These are phyloP conservation scores for Lophotis ruficrista DNA, from an alignment of 2,113 vertebrate genomes.

Conservation along the genomic window DNA sequence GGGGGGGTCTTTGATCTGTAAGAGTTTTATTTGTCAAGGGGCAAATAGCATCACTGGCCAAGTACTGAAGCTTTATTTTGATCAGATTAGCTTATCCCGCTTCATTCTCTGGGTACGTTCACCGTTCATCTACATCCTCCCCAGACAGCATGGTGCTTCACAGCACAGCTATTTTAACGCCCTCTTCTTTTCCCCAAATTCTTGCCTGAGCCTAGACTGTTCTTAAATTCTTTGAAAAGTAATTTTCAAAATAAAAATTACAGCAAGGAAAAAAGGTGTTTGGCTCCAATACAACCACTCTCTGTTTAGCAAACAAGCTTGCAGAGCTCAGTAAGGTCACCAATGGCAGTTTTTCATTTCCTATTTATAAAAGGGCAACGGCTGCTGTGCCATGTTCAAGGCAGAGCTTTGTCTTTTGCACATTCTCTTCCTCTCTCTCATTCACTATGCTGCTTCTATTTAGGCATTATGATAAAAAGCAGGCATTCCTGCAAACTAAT, in stretches of 20 bases:
- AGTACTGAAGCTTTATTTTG: not conserved
- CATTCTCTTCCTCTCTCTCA: not conserved
- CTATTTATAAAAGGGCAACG: not conserved
- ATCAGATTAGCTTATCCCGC: not conserved
- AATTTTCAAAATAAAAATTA: not conserved
- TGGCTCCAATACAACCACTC: not conserved
- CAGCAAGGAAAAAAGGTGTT: not conserved
- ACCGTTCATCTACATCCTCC: not conserved
- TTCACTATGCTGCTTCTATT: conserved; percentile 23
- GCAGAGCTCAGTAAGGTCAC: not conserved
- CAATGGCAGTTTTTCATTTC: not conserved
- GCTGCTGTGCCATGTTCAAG: not conserved
- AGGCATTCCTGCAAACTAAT: conserved; percentile 22
- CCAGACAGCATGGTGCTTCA: not conserved
- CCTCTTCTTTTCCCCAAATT: not conserved
- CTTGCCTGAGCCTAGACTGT: not conserved
- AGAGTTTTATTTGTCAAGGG: not conserved
- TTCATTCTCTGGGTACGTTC: not conserved
- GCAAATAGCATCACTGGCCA: not conserved
- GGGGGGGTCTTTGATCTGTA: accelerated
- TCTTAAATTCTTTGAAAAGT: not conserved
- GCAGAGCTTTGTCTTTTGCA: not conserved
- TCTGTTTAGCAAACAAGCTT: not conserved
- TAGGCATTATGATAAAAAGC: conserved; percentile 21
- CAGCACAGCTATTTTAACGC: not conserved